Evolutionary conservation across 2,797 vertebrate species (phyloP).

Genomic region (Lates japonicus): DNA sequence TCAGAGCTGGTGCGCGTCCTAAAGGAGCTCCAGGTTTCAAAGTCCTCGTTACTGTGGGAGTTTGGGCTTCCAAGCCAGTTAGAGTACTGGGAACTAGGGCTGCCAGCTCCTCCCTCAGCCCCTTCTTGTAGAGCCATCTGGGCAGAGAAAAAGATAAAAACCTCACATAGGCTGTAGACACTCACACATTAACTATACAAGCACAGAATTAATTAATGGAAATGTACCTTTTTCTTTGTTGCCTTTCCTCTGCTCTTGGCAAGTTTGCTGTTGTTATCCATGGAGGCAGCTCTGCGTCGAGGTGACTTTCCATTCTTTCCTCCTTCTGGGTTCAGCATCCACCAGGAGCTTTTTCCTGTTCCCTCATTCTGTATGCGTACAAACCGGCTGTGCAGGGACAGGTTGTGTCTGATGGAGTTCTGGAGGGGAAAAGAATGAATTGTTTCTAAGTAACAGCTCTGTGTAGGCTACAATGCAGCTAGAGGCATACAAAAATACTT

Average conservation of each 20-base stretch:
- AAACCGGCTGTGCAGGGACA: conserved; percentile 98
- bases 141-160: conserved; percentile 38
- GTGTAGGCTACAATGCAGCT: background rate
- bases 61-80: conserved; percentile 98
- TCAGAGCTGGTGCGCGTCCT: conserved; percentile 96
- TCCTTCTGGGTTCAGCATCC: conserved; percentile 99
- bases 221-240: conserved; percentile 94
- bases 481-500: background rate
- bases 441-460: background rate
- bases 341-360: conserved; percentile 99
- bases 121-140: conserved; percentile 89
- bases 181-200: background rate
- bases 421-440: conserved; percentile 68
- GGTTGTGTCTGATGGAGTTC: conserved; percentile 99
- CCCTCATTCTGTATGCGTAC: conserved; percentile 98
- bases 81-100: conserved; percentile 93
- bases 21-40: conserved; percentile 96
- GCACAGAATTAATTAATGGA: background rate
- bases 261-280: conserved; percentile 99
- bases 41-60: conserved; percentile 96
- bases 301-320: conserved; percentile 97
- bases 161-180: background rate
- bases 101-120: conserved; percentile 89
- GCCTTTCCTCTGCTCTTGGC: conserved; percentile 95
- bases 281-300: conserved; percentile 94